Conservation (phyloP, 2,113 vertebrate genomes). For the Ceratotherium simum region DNA sequence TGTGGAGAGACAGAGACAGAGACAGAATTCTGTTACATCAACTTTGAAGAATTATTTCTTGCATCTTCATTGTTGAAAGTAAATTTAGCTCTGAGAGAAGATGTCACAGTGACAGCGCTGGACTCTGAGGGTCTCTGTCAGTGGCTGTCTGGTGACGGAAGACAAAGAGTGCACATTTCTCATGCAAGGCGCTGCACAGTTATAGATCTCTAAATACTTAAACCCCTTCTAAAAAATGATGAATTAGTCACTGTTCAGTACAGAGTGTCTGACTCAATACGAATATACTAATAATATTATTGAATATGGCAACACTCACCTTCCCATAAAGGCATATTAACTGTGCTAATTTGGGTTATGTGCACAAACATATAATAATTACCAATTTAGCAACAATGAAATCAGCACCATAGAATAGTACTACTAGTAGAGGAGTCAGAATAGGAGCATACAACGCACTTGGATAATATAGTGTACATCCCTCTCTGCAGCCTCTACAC, state of each 20-base stretch:
- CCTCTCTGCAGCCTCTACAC: not conserved
- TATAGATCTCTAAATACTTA: slow-evolving; percentile 62
- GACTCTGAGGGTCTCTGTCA: slow-evolving; percentile 31
- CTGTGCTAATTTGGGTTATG: slow-evolving; percentile 44
- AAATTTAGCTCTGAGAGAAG: slow-evolving; percentile 40
- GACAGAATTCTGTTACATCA: not conserved
- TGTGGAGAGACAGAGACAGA: not conserved
- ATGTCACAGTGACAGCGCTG: slow-evolving; percentile 41
- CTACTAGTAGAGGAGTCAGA: not conserved
- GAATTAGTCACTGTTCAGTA: slow-evolving; percentile 31
- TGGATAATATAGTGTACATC: not conserved
- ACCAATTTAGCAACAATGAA: slow-evolving; percentile 39
- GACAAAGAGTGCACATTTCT: slow-evolving; percentile 7
- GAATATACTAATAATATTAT: slow-evolving; percentile 50
- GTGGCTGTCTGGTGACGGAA: slow-evolving; percentile 25
- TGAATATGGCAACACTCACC: slow-evolving; percentile 62
- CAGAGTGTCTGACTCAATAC: slow-evolving; percentile 52
- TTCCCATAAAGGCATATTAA: slow-evolving; percentile 42
- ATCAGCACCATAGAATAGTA: not conserved
- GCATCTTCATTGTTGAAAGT: slow-evolving; percentile 42
- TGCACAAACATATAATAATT: not conserved
- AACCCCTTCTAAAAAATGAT: slow-evolving; percentile 62
- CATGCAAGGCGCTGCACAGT: slow-evolving; percentile 22
- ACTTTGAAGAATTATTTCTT: slow-evolving; percentile 11
- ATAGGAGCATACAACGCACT: not conserved